Percentiles rank a stretch among this genome's conserved stretches.
phyloP scores from a whole-genome alignment of 1,140 invertebrate species.

The Episyrphus balteatus region DNA sequence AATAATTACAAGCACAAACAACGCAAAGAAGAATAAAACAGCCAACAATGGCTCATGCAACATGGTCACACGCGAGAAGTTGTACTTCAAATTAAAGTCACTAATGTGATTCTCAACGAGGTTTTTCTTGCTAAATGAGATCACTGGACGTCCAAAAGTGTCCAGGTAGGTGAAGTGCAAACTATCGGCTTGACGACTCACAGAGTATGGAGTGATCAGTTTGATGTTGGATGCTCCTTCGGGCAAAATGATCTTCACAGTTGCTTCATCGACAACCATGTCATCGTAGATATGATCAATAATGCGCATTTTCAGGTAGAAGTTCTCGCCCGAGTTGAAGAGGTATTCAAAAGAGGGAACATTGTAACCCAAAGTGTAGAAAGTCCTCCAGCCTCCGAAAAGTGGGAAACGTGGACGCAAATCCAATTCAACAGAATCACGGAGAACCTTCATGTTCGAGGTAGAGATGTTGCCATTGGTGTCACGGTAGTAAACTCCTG shows the following conservation, averaged over 20 bases:
- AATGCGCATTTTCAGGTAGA: conserved; percentile 81
- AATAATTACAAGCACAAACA: conserved; percentile 87
- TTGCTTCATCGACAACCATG: conserved; percentile 86
- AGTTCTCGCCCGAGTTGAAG: conserved; percentile 69
- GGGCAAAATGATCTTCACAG: conserved; percentile 86
- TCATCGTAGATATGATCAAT: conserved; percentile 96
- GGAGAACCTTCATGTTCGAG: conserved; percentile 75
- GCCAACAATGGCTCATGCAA: conserved; percentile 88
- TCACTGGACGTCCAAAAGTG: conserved; percentile 80
- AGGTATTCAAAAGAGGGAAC: conserved; percentile 95
- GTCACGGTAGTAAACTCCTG: conserved; percentile 86
- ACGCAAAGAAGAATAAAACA: conserved; percentile 73
- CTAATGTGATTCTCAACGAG: conserved; percentile 95
- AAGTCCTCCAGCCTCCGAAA: conserved; percentile 98
- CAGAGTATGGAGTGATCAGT: conserved; percentile 70
- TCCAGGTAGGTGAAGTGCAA: conserved; percentile 92
- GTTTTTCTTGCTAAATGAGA: conserved; percentile 77
- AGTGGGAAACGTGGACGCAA: conserved; percentile 91
- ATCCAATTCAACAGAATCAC: conserved; percentile 90
- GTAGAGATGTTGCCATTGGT: conserved; percentile 99
- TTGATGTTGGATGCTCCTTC: conserved; percentile 80
- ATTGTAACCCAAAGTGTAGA: conserved; percentile 95
- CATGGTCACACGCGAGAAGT: conserved; percentile 74
- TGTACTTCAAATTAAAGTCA: conserved; percentile 77
- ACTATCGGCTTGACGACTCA: conserved; percentile 61